A percentile compares a stretch with the other conserved stretches of the same genome.
These are phyloP conservation scores for Epinotia ramella DNA, from an alignment of 2,888 invertebrate genomes.

Conservation along the genomic window DNA sequence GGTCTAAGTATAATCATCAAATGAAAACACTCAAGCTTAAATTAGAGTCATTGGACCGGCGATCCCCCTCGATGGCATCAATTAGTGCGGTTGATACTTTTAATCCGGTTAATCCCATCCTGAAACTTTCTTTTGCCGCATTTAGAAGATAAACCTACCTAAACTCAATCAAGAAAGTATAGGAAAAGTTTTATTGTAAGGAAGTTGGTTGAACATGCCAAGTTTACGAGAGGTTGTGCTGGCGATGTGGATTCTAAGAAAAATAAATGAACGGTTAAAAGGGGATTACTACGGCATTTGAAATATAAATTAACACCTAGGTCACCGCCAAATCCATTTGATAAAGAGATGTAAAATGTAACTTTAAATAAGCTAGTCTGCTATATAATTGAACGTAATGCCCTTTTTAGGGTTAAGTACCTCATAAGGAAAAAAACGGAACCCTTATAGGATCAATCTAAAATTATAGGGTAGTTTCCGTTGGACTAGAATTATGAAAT, in stretches of 20 bases:
- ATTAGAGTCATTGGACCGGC: slow-evolving; percentile 28
- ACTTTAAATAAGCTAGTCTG: too few relatives aligned
- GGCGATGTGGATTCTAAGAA: slow-evolving; percentile 24
- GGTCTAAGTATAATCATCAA: neutral
- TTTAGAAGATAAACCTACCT: slow-evolving; percentile 44
- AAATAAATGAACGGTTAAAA: neutral
- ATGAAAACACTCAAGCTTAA: slow-evolving; percentile 34
- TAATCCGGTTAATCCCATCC: slow-evolving; percentile 42
- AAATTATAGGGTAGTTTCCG: too few relatives aligned
- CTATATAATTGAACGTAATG: too few relatives aligned
- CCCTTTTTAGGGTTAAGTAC: too few relatives aligned
- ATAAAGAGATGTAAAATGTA: too few relatives aligned
- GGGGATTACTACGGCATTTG: neutral
- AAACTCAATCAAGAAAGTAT: slow-evolving; percentile 45
- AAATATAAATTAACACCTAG: neutral
- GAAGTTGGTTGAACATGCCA: slow-evolving; percentile 40
- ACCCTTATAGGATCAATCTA: too few relatives aligned
- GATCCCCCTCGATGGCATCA: slow-evolving; percentile 43
- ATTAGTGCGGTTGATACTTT: slow-evolving; percentile 45
- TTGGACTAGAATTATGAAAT: too few relatives aligned
- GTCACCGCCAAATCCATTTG: too few relatives aligned
- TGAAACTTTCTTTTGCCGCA: slow-evolving; percentile 42
- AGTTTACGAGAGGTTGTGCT: slow-evolving; percentile 28
- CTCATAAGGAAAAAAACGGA: too few relatives aligned
- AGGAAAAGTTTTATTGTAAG: slow-evolving; percentile 43